phyloP scores from a whole-genome alignment of 2,797 vertebrate genomes.

The Sebastes glaucus region DNA sequence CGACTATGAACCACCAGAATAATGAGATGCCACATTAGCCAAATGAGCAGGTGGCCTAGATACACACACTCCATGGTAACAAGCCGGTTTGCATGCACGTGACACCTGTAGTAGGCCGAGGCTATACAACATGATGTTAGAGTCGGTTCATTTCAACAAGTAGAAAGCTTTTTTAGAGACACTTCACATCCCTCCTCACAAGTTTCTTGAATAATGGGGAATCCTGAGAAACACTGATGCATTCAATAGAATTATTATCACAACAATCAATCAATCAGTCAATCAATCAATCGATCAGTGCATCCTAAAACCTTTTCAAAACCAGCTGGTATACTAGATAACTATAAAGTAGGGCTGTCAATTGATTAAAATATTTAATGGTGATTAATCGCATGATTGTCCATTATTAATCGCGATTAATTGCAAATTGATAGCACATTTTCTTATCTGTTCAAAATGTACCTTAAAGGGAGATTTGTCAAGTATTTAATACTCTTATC shows the following conservation, averaged over 20 bases:
- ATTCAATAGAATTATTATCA: not conserved
- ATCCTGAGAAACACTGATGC: not conserved
- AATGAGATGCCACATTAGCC: conserved; percentile 13
- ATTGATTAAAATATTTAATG: not conserved
- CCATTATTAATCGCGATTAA: too few relatives aligned
- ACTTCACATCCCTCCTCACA: not conserved
- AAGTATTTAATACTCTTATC: too few relatives aligned
- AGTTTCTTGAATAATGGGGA: not conserved
- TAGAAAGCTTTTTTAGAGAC: not conserved
- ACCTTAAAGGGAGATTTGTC: too few relatives aligned
- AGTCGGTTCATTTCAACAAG: not conserved
- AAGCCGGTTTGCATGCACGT: conserved; percentile 22
- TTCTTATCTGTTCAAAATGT: too few relatives aligned
- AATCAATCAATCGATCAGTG: not conserved
- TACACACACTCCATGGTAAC: not conserved
- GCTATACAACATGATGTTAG: not conserved
- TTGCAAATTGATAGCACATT: too few relatives aligned
- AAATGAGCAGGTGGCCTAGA: conserved; percentile 48
- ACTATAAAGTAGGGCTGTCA: not conserved
- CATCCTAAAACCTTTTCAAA: not conserved
- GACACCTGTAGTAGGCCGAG: not conserved
- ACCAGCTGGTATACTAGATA: not conserved
- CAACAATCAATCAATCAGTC: too few relatives aligned
- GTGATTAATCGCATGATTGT: too few relatives aligned
- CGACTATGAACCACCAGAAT: not conserved